These are phyloP conservation scores for Danaus melanippus DNA, from an alignment of 1,140 invertebrate genomes.

Conservation along the genomic window DNA sequence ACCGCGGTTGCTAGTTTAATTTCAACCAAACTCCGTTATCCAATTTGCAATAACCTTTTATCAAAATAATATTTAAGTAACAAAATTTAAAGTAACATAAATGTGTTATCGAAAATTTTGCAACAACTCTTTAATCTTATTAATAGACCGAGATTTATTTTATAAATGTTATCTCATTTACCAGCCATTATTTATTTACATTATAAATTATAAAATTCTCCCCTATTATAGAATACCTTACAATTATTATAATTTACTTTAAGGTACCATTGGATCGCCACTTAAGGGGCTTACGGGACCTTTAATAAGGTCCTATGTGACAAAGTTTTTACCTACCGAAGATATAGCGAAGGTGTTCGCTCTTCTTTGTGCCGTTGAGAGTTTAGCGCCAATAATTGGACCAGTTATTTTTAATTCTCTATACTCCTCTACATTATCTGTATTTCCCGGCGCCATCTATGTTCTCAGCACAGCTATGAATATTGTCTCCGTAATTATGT, in stretches of 20 bases:
- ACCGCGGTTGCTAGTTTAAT: too few species aligned
- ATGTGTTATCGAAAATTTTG: too few species aligned
- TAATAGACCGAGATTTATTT: too few species aligned
- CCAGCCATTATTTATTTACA: too few species aligned
- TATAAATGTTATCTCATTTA: too few species aligned
- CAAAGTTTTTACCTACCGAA: slow-evolving; percentile 75
- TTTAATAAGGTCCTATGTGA: slow-evolving; percentile 75
- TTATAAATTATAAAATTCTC: slow-evolving; percentile 1
- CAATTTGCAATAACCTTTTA: too few species aligned
- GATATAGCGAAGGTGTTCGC: slow-evolving; percentile 80
- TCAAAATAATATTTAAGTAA: too few species aligned
- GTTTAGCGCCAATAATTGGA: slow-evolving; percentile 73
- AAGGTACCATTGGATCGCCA: slow-evolving; percentile 67
- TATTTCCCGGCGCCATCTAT: slow-evolving; percentile 72
- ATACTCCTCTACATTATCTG: slow-evolving; percentile 72
- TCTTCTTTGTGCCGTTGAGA: slow-evolving; percentile 75
- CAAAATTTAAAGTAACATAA: too few species aligned
- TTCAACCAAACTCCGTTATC: too few species aligned
- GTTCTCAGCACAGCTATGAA: slow-evolving; percentile 66
- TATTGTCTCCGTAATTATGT: slow-evolving; percentile 45
- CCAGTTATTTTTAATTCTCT: slow-evolving; percentile 75
- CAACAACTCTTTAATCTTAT: too few species aligned
- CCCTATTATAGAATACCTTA: slow-evolving; percentile 5
- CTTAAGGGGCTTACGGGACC: slow-evolving; percentile 74
- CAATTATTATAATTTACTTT: slow-evolving; percentile 5